Percentiles rank a stretch among this genome's conserved stretches.
Conservation (phyloP, 1,140 invertebrate genomes). For the Mya arenaria region DNA sequence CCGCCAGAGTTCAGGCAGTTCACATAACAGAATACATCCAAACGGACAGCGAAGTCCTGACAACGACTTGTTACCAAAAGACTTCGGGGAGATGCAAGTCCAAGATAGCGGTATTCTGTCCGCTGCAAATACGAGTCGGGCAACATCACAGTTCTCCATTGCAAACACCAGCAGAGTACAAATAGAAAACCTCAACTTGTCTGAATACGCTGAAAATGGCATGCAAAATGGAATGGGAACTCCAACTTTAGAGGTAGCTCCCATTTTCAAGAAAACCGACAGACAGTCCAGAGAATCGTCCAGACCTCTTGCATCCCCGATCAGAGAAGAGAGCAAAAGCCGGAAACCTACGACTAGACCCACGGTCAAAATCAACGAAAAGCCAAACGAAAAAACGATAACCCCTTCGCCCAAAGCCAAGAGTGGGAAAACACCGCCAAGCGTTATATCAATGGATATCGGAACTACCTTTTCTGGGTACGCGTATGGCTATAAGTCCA, state of each 20-base stretch:
- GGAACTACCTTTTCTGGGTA: neutral
- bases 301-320: neutral
- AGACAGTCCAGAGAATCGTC: neutral
- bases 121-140: neutral
- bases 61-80: neutral
- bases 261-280: neutral
- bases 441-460: neutral
- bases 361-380: neutral
- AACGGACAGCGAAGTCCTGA: no score
- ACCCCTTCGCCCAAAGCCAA: neutral
- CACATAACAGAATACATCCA: no score
- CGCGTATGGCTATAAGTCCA: neutral
- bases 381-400: neutral
- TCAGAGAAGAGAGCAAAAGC: neutral
- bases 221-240: no score
- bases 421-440: neutral
- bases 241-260: no score
- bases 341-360: neutral
- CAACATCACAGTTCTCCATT: neutral
- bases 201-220: no score
- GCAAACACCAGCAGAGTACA: neutral
- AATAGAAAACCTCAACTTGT: neutral
- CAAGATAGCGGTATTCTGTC: neutral
- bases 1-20: no score
- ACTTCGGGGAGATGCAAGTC: neutral